These are phyloP conservation scores for Anoplopoma fimbria DNA, from an alignment of 2,113 vertebrate genomes.

Conservation along the genomic window DNA sequence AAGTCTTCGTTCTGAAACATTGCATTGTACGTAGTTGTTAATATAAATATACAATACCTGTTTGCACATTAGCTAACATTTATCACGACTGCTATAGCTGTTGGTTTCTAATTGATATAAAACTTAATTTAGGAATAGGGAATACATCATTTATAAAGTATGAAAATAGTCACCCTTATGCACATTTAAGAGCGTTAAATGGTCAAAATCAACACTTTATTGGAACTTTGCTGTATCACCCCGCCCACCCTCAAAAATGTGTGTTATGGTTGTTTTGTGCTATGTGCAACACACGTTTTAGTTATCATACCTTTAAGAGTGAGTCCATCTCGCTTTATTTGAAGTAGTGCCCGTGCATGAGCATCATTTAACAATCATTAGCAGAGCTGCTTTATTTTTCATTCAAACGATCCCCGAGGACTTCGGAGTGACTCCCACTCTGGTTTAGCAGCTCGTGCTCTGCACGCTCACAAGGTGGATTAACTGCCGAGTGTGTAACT, in stretches of 20 bases:
- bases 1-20: too few relatives aligned
- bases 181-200: not conserved
- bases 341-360: too few relatives aligned
- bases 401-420: not conserved
- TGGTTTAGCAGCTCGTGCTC: conserved; percentile 28
- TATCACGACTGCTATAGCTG: too few relatives aligned
- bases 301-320: not conserved
- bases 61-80: too few relatives aligned
- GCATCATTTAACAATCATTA: conserved; percentile 7
- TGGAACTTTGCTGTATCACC: too few relatives aligned
- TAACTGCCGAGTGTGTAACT: conserved; percentile 8
- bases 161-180: too few relatives aligned
- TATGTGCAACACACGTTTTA: not conserved
- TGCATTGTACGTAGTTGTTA: too few relatives aligned
- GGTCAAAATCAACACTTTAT: not conserved
- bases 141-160: too few relatives aligned
- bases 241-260: too few relatives aligned
- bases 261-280: not conserved
- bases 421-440: not conserved
- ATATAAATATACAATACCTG: too few relatives aligned
- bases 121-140: too few relatives aligned
- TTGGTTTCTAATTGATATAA: too few relatives aligned
- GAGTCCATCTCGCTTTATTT: not conserved
- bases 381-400: not conserved
- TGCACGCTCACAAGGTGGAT: conserved; percentile 26